Evolutionary conservation across 2,113 vertebrate species (phyloP).

Genomic region (Candoia aspera): DNA sequence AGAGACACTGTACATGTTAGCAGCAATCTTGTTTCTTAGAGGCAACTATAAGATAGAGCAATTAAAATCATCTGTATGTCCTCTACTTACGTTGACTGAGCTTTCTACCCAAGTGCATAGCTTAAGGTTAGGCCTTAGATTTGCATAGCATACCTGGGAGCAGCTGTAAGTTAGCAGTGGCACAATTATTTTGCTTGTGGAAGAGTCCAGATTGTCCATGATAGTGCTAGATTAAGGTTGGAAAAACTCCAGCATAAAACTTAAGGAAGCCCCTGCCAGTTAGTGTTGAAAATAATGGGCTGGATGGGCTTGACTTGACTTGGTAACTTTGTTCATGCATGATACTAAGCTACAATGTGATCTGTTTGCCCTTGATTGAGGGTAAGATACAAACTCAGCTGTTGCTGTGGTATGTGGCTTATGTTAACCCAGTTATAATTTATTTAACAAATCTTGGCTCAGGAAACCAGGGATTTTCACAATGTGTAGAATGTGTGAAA

Average conservation of each 20-base stretch:
- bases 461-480: neutral
- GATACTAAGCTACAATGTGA: neutral
- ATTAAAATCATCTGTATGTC: neutral
- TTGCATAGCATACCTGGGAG: neutral
- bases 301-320: neutral
- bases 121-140: neutral
- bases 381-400: neutral
- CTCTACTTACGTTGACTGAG: neutral
- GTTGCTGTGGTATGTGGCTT: neutral
- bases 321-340: neutral
- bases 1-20: neutral
- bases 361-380: neutral
- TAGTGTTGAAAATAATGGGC: neutral
- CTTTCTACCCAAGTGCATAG: neutral
- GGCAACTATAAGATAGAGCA: neutral
- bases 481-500: neutral
- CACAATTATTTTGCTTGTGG: neutral
- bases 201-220: neutral
- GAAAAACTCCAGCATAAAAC: neutral
- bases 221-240: neutral
- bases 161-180: neutral
- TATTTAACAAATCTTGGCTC: neutral
- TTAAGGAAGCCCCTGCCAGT: neutral
- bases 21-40: neutral
- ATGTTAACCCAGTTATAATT: neutral